phyloP scores from a whole-genome alignment of 64 coral and sea anemone species.

The Anthopleura sola region DNA sequence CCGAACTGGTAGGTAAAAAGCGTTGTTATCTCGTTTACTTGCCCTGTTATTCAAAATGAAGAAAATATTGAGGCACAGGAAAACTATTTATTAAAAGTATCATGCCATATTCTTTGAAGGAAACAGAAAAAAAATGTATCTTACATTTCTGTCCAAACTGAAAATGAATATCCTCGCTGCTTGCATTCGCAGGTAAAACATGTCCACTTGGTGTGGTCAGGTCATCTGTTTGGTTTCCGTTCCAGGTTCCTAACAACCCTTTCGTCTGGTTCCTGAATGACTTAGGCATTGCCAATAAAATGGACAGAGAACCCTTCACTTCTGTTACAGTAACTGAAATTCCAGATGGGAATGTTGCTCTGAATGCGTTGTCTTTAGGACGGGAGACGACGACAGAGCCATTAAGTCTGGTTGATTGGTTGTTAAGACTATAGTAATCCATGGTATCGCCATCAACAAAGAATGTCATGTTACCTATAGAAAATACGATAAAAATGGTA shows the following conservation, averaged over 20 bases:
- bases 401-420: not conserved
- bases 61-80: not conserved
- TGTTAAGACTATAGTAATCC: constrained; percentile 8
- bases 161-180: constrained; percentile 50
- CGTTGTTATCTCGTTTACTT: not conserved
- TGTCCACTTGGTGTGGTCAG: constrained; percentile 39
- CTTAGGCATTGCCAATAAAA: constrained; percentile 26
- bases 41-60: not conserved
- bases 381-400: constrained; percentile 30
- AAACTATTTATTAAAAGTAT: too few species aligned
- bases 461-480: constrained; percentile 3
- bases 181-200: constrained; percentile 30
- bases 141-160: constrained; percentile 72
- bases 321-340: constrained; percentile 27
- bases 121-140: not conserved
- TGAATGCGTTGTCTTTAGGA: constrained; percentile 26
- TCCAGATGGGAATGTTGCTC: constrained; percentile 30
- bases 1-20: not conserved
- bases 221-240: constrained; percentile 36
- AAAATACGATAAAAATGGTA: not conserved
- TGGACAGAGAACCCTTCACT: constrained; percentile 20
- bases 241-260: constrained; percentile 52
- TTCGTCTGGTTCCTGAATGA: constrained; percentile 43
- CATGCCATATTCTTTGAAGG: too few species aligned
- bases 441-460: not conserved